Base-by-base conservation (phyloP, 2,113 vertebrate genomes). In the Elephas maximus region DNA sequence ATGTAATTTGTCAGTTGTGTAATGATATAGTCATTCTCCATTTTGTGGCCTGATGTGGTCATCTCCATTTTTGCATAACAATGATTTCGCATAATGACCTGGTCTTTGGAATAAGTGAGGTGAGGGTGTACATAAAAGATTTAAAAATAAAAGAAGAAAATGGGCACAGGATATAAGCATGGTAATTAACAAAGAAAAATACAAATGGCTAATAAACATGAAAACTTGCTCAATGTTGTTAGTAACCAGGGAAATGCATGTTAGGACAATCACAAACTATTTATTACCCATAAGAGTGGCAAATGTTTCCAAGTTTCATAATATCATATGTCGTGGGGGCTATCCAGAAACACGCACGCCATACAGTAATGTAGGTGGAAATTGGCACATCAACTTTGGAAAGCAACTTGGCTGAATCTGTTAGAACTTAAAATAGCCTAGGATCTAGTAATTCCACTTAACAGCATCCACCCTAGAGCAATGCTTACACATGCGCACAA, bases 171-270 rank as follows among this genome's bases (percentile, higher is more conserved):
- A 65, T 45, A 71, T 24, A 6, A 90, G 10, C 3, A 82, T 41
- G 48, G 53, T 83, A 60, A n/a, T 69, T 48, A 87, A 37, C 41
- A 83, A 33, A 91, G 63, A 17, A 96, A 96, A 76, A 91, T 33
- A 57, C 26, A 51, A 63, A 77, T 41, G 23, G n/a, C 23, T 48
- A 71, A 21, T 26, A 53, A 81, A 77, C 20, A 48, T 7, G 33
- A 89, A 85, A 85, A 89, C 23, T 26, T 81, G 44, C 15, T 78
- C 57, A 41, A 6, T 62, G 41, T 90, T 48, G 48, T 48, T 57
- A 57, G 53, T 57, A 57, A 57, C 53, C 53, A 57, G 53, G 53
- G 15, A 57, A 65, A 83, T 60, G 26, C 21, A 90, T 41, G 80
- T 45, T 21, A 44, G 84, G n/a, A 63, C 6, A 8, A 53, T 69